These are phyloP conservation scores for Desmodus rotundus DNA, from an alignment of 2,113 vertebrate species.

Conservation along the genomic window DNA sequence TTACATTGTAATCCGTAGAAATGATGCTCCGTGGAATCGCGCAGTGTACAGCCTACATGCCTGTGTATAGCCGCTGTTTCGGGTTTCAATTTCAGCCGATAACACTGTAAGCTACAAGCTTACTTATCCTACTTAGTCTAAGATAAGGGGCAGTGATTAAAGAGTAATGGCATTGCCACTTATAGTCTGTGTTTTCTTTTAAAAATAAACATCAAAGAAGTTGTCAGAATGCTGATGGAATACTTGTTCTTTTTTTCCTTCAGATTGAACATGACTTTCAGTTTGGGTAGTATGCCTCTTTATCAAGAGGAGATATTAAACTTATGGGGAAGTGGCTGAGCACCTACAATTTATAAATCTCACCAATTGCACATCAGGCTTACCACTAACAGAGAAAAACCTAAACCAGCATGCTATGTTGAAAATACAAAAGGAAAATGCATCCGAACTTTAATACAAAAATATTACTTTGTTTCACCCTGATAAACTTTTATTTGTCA, in stretches of 20 bases:
- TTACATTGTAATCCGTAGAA: background rate
- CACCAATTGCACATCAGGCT: background rate
- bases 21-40: background rate
- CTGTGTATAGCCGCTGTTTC: background rate
- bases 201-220: background rate
- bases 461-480: background rate
- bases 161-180: too few species aligned
- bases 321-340: background rate
- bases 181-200: background rate
- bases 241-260: slow-evolving; percentile 30
- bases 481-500: background rate
- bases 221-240: background rate
- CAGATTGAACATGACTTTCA: background rate
- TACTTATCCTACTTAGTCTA: too few species aligned
- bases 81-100: background rate
- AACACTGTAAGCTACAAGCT: background rate
- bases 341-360: background rate
- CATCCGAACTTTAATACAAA: background rate
- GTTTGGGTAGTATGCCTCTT: background rate
- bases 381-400: background rate
- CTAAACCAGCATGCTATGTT: background rate
- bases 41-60: accelerated
- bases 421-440: background rate
- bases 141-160: too few species aligned
- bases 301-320: background rate